Evolutionary conservation across 2,797 vertebrate species (phyloP).

Genomic region (Bradypodion ventrale): DNA sequence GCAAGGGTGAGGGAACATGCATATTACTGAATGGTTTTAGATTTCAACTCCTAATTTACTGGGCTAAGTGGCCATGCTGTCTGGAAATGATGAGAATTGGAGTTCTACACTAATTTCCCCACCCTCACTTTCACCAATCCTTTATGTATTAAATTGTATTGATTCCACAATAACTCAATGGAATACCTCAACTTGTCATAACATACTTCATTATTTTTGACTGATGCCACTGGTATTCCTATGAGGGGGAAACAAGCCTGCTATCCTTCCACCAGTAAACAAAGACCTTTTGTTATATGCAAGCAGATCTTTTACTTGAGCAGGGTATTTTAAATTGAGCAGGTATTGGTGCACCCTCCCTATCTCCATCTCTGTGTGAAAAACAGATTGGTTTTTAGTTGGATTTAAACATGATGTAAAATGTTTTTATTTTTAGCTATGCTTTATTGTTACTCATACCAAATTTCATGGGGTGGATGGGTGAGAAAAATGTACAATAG

Average conservation of each 20-base stretch:
- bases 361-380: neutral
- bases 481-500: neutral
- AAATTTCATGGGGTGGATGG: neutral
- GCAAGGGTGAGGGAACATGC: neutral
- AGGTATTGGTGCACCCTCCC: too few relatives aligned
- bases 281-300: neutral
- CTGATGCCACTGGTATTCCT: neutral
- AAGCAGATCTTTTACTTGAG: neutral
- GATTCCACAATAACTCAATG: neutral
- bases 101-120: too few relatives aligned
- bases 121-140: too few relatives aligned
- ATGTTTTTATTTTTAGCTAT: neutral
- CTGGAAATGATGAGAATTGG: neutral
- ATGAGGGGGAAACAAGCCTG: neutral
- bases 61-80: neutral
- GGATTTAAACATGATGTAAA: neutral
- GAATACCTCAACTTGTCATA: neutral
- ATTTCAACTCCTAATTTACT: neutral
- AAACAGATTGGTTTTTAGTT: neutral
- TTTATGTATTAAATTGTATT: conserved; percentile 17
- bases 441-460: neutral
- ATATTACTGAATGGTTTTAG: neutral
- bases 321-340: too few relatives aligned
- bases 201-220: neutral
- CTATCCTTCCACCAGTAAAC: neutral